These are phyloP conservation scores for Stegana nigrithorax DNA, from an alignment of 2,888 invertebrate genomes.

Conservation along the genomic window DNA sequence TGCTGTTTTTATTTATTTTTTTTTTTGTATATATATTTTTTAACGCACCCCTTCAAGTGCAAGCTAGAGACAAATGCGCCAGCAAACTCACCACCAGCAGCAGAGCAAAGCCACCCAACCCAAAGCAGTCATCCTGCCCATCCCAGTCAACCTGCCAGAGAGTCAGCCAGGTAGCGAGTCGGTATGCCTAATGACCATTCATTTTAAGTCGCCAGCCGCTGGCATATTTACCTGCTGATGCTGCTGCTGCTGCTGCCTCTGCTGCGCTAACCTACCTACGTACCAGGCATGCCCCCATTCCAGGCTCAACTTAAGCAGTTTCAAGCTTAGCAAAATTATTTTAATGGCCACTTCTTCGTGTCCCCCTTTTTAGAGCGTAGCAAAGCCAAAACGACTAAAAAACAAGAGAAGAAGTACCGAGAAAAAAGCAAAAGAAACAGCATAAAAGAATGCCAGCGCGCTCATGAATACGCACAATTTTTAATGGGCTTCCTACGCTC, in stretches of 20 bases:
- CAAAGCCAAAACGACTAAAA: too few relatives aligned
- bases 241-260: neutral
- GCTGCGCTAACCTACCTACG: neutral
- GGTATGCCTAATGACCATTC: conserved; percentile 20
- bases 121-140: neutral
- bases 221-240: conserved; percentile 3
- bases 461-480: conserved; percentile 41
- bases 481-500: conserved; percentile 33
- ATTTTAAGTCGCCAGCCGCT: neutral
- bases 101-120: neutral
- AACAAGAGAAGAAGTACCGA: too few relatives aligned
- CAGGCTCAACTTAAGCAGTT: conserved; percentile 19
- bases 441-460: conserved; percentile 15
- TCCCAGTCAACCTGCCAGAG: too few relatives aligned
- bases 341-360: conserved; percentile 54
- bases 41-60: conserved; percentile 21
- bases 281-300: neutral
- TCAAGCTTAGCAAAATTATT: conserved; percentile 46
- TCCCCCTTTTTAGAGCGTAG: conserved; percentile 4
- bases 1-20: too few relatives aligned
- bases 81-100: neutral
- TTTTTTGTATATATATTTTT: conserved; percentile 42
- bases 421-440: too few relatives aligned
- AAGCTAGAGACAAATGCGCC: neutral
- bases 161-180: too few relatives aligned